Base-by-base conservation (phyloP, 2,797 vertebrate genomes). In the Coregonus suidteri region DNA sequence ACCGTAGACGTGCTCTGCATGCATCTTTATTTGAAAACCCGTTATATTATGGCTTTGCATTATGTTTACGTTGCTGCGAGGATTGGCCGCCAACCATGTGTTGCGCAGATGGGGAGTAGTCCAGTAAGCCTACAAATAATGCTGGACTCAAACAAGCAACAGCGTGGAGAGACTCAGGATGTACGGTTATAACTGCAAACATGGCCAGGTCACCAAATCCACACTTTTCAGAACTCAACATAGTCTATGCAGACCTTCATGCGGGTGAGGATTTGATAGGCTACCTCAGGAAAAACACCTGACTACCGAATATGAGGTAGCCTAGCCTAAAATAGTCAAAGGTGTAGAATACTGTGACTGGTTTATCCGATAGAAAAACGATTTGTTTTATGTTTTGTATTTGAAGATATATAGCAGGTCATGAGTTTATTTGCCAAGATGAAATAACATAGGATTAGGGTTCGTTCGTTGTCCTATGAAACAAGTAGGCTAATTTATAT, bases 81-180 rank as follows among this genome's bases (percentile, higher is more conserved):
- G 52, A 31, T 59, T 35, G 20, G 30, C 53, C 3, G 30, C 34
- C 53, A 76, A 64, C 79, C 89, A 87, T 81, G 76, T 88, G 83
- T 82, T 80, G 47, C 75, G 30, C 86, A 89, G 78, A 85, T 84
- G 75, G 77, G 47, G 54, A 47, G 41, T 47, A 47, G 41, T 9
- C 41, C 53, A 65, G 13, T 35, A 51, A 9, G 56, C 20, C 64
- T 76, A 51, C 30, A 34, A 52, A 53, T 54, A 25, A 31, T 67
- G n/a, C 25, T 56, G 64, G 15, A 74, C 56, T 73, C 53, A 20
- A n/a, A 59, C n/a, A 6, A 79, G 72, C 34, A 34, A 53, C 11
- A n/a, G 64, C 67, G 71, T 53, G 59, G 62, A 74, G 51, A 69
- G 16, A 51, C 59, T 47, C 53, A 62, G 70, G 77, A 41, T 74